A percentile compares a stretch with the other conserved stretches of the same genome.
phyloP scores from a whole-genome alignment of 2,797 vertebrate genomes.

The Acipenser ruthenus region DNA sequence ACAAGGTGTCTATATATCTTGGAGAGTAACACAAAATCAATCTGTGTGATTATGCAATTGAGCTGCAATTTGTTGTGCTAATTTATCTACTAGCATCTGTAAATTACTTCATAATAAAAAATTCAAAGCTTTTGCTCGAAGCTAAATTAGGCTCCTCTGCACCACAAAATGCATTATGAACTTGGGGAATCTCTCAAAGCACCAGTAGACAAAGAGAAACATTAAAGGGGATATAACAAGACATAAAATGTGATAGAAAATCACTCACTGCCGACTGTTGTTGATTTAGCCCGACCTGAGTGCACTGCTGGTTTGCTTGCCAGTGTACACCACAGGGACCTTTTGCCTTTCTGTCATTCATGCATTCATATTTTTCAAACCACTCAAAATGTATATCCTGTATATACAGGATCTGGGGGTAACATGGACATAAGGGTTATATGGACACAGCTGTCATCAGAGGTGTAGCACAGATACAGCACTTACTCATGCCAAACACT shows the following conservation, averaged over 20 bases:
- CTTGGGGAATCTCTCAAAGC: constrained; percentile 47
- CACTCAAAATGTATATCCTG: too few relatives aligned
- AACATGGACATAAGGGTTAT: too few relatives aligned
- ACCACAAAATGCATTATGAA: constrained; percentile 45
- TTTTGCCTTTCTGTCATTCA: too few relatives aligned
- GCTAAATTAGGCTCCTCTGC: constrained; percentile 42
- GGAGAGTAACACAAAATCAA: constrained; percentile 58
- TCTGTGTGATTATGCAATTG: constrained; percentile 54
- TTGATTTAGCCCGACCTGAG: constrained; percentile 37
- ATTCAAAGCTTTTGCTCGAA: constrained; percentile 52
- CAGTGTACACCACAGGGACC: constrained; percentile 12
- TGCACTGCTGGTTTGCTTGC: constrained; percentile 23
- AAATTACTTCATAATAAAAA: constrained; percentile 65
- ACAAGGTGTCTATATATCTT: constrained; percentile 52
- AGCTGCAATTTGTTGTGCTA: constrained; percentile 51
- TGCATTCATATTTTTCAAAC: too few relatives aligned
- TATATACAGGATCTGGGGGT: too few relatives aligned
- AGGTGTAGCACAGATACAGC: too few relatives aligned
- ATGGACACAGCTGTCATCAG: too few relatives aligned
- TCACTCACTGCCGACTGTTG: constrained; percentile 41
- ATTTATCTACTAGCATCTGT: constrained; percentile 55
- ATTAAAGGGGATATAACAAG: constrained; percentile 38
- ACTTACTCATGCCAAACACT: too few relatives aligned
- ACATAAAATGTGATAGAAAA: constrained; percentile 43
- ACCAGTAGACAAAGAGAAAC: constrained; percentile 39